A percentile compares a stretch with the other conserved stretches of the same genome.
These are phyloP conservation scores for Merodon equestris DNA, from an alignment of 2,888 invertebrate genomes.

Conservation along the genomic window DNA sequence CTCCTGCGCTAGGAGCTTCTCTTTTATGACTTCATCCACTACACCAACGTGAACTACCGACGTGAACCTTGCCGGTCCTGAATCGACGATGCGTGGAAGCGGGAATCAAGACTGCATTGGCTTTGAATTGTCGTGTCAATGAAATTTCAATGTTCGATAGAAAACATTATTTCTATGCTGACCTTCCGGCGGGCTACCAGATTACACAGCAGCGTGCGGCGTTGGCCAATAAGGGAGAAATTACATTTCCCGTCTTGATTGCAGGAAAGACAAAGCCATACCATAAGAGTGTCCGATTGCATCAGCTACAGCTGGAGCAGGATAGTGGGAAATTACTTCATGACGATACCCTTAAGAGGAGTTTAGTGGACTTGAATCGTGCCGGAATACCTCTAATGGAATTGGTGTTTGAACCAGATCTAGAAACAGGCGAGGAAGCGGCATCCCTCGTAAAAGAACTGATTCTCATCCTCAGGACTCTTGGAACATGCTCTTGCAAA, in stretches of 20 bases:
- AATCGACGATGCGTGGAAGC: conserved; percentile 94
- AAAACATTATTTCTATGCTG: conserved; percentile 99
- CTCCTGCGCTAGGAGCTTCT: too few relatives aligned
- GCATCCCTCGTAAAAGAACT: conserved; percentile 94
- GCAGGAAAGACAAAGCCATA: conserved; percentile 86
- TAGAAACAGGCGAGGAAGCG: conserved; percentile 94
- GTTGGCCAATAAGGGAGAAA: conserved; percentile 88
- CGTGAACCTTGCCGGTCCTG: too few relatives aligned
- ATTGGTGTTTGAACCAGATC: conserved; percentile 96
- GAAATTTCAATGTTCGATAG: conserved; percentile 94
- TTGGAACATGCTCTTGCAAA: conserved; percentile 93
- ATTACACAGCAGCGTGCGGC: conserved; percentile 97
- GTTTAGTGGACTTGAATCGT: conserved; percentile 95
- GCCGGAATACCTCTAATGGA: conserved; percentile 97
- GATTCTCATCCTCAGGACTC: conserved; percentile 86
- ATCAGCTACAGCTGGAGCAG: conserved; percentile 97
- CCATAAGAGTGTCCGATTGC: conserved; percentile 84
- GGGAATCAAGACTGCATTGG: conserved; percentile 91
- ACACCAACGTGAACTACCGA: too few relatives aligned
- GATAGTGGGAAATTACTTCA: conserved; percentile 98
- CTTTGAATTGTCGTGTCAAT: conserved; percentile 91
- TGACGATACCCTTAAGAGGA: conserved; percentile 83
- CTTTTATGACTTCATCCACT: too few relatives aligned
- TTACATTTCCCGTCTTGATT: conserved; percentile 88
- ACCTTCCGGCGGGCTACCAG: conserved; percentile 98